Evolutionary conservation across 1,140 invertebrate genomes (phyloP).

Genomic region (Dufourea novaeangliae): DNA sequence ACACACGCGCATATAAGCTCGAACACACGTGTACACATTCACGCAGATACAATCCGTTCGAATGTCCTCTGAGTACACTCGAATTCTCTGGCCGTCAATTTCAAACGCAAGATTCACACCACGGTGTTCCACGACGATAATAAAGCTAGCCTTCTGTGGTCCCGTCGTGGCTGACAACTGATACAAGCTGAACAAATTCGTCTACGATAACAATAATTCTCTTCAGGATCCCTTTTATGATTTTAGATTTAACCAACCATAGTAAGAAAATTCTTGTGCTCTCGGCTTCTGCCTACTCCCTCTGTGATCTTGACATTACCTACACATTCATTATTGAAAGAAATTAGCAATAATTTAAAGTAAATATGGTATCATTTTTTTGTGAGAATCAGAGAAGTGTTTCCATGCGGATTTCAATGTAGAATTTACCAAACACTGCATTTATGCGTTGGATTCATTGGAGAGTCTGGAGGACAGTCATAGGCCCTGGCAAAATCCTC

Average conservation of each 20-base stretch:
- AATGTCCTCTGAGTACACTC: not conserved
- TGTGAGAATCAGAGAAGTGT: not conserved
- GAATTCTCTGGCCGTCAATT: not conserved
- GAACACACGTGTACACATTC: too few species aligned
- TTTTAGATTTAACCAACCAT: not conserved
- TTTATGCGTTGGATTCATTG: slow-evolving; percentile 95
- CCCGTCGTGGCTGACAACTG: not conserved
- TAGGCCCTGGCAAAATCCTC: slow-evolving; percentile 94
- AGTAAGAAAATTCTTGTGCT: not conserved
- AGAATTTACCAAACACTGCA: slow-evolving; percentile 94
- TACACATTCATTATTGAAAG: not conserved
- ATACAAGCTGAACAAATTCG: not conserved
- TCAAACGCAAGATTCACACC: not conserved
- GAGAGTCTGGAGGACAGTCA: slow-evolving; percentile 88
- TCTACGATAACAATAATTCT: not conserved
- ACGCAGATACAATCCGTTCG: not conserved
- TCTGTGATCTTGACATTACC: slow-evolving; percentile 5
- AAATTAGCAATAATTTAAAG: not conserved
- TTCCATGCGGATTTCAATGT: not conserved
- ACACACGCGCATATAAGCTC: not conserved
- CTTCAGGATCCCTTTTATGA: not conserved
- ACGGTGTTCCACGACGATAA: slow-evolving; percentile 16
- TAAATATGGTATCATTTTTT: not conserved
- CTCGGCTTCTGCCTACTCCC: not conserved
- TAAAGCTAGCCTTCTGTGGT: slow-evolving; percentile 16